Conservation (phyloP, 2,113 vertebrate species). For the Anthoscopus minutus region DNA sequence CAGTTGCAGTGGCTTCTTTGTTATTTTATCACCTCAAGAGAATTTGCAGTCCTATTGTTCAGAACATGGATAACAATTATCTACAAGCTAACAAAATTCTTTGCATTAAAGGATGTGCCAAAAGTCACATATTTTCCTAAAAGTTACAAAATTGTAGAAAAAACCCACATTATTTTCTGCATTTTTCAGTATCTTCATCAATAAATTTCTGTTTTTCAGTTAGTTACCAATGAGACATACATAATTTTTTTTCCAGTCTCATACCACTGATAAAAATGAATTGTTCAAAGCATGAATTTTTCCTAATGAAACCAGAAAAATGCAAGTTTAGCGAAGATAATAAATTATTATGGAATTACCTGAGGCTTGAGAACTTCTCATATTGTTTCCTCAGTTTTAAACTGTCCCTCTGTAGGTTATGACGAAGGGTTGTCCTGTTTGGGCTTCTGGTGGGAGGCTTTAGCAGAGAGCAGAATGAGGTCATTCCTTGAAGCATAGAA, state of each 20-base stretch:
- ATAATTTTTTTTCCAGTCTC: not conserved
- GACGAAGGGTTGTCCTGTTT: not conserved
- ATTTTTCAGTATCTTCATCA: not conserved
- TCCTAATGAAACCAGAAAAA: not conserved
- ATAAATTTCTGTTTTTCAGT: not conserved
- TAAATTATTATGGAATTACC: not conserved
- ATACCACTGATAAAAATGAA: not conserved
- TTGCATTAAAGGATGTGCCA: not conserved
- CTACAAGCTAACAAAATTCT: not conserved
- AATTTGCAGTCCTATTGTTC: not conserved
- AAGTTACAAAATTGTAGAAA: not conserved
- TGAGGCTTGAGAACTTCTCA: not conserved
- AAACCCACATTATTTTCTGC: rapidly evolving
- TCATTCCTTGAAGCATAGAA: not conserved
- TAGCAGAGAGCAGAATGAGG: not conserved
- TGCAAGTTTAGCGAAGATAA: not conserved
- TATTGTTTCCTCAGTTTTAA: not conserved
- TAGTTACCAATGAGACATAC: not conserved
- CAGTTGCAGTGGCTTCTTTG: not conserved
- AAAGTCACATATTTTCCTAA: not conserved
- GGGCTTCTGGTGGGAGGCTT: not conserved
- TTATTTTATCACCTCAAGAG: not conserved
- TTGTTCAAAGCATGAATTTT: not conserved
- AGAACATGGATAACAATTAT: not conserved
- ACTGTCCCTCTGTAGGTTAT: not conserved